Evolutionary conservation across 2,113 vertebrate species (phyloP).

Genomic region (Terrapene triunguis): DNA sequence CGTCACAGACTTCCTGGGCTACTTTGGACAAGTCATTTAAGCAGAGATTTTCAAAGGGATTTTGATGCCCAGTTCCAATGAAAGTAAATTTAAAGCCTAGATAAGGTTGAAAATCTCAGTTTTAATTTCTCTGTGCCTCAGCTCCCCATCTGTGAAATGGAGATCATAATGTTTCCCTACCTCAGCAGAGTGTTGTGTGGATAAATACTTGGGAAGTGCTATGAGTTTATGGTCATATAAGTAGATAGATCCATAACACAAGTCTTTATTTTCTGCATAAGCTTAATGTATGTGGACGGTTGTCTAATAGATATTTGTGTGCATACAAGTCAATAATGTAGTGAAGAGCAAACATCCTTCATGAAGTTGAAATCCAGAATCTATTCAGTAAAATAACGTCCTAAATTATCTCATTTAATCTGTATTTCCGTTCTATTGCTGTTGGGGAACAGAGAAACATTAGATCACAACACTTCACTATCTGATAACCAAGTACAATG

Average conservation of each 20-base stretch:
- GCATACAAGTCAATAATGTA: conserved; percentile 23
- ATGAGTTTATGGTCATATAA: background rate
- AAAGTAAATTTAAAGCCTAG: conserved; percentile 19
- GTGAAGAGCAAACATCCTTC: conserved; percentile 60
- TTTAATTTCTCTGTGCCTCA: conserved; percentile 17
- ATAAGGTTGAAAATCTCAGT: background rate
- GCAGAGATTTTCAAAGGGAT: background rate
- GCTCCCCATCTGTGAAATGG: conserved; percentile 17
- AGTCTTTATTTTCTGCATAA: background rate
- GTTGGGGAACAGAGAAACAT: conserved; percentile 51
- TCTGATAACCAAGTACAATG: conserved; percentile 60
- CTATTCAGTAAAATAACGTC: conserved; percentile 51
- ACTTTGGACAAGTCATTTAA: background rate
- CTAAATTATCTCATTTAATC: conserved; percentile 42
- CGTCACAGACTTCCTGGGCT: background rate
- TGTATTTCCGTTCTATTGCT: conserved; percentile 54
- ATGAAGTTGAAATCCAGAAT: conserved; percentile 56
- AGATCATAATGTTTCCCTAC: background rate
- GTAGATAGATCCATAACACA: background rate
- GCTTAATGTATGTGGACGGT: background rate
- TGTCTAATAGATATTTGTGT: background rate
- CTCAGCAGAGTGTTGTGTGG: background rate
- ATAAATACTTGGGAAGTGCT: background rate
- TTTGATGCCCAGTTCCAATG: background rate
- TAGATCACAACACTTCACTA: conserved; percentile 36